These are phyloP conservation scores for Vidua macroura DNA, from an alignment of 2,113 vertebrate genomes.

Conservation along the genomic window DNA sequence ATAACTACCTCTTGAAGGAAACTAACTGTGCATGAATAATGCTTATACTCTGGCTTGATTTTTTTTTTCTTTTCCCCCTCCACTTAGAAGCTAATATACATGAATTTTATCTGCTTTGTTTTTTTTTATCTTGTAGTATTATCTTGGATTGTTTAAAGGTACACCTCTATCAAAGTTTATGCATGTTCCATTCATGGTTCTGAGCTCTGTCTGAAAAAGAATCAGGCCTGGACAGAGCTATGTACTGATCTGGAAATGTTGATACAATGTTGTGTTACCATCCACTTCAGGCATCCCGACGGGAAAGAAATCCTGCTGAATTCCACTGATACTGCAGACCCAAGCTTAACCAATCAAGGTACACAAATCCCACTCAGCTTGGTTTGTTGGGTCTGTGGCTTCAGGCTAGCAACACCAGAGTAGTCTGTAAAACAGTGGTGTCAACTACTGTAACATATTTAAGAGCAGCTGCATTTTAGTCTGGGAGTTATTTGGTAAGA, in stretches of 20 bases:
- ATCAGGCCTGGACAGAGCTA: neutral
- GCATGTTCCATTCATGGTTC: neutral
- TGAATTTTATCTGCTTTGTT: neutral
- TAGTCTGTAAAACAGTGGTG: neutral
- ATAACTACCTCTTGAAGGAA: neutral
- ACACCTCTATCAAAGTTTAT: neutral
- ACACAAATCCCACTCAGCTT: neutral
- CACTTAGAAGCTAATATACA: neutral
- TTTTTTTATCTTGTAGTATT: neutral
- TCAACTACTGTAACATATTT: neutral
- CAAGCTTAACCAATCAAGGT: neutral
- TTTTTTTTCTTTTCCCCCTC: fast-evolving
- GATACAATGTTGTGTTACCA: neutral
- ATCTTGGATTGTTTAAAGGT: neutral
- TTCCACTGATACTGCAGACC: neutral
- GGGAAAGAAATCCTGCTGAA: neutral
- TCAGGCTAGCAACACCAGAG: neutral
- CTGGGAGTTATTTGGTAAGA: neutral
- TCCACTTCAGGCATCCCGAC: neutral
- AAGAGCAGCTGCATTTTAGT: neutral
- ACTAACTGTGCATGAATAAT: neutral
- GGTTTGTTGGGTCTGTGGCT: neutral
- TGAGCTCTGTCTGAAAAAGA: neutral
- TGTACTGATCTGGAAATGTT: neutral
- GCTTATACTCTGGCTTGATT: neutral